Evolutionary conservation across 2,888 invertebrate species (phyloP).

Genomic region (Torymus texanus): DNA sequence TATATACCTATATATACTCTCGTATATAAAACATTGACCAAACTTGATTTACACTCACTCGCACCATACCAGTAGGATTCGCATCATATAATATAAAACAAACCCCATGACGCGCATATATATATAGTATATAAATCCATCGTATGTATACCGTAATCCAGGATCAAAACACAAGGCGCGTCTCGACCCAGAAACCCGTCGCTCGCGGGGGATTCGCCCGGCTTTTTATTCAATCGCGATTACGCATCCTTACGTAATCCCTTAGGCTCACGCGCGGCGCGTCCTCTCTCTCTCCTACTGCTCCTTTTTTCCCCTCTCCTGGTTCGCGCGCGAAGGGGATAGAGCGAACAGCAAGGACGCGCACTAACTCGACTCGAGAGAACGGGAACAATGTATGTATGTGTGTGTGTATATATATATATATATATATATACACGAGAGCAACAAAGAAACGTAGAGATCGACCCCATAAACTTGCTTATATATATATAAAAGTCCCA

Average conservation of each 20-base stretch:
- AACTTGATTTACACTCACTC: too few species aligned
- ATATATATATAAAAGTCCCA: constrained; percentile 38
- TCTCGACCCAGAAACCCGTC: constrained; percentile 46
- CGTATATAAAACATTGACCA: too few species aligned
- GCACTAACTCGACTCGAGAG: constrained; percentile 1
- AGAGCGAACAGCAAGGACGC: not conserved
- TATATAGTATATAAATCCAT: too few species aligned
- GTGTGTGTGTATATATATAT: not conserved
- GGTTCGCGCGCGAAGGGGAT: not conserved
- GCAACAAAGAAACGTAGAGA: not conserved
- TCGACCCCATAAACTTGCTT: constrained; percentile 9
- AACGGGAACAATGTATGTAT: constrained; percentile 6
- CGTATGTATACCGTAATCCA: not conserved
- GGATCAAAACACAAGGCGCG: not conserved
- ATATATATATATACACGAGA: not conserved
- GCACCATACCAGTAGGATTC: too few species aligned
- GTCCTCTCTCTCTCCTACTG: constrained; percentile 4
- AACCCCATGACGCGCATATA: too few species aligned
- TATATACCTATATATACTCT: too few species aligned
- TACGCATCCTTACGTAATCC: constrained; percentile 52
- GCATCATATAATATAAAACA: too few species aligned
- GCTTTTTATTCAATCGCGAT: constrained; percentile 45
- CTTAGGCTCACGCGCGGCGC: not conserved
- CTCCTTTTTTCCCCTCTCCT: constrained; percentile 8
- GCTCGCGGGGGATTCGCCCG: constrained; percentile 15